Evolutionary conservation across 1,140 invertebrate species (phyloP).

Genomic region (Drosophila kepulauana): DNA sequence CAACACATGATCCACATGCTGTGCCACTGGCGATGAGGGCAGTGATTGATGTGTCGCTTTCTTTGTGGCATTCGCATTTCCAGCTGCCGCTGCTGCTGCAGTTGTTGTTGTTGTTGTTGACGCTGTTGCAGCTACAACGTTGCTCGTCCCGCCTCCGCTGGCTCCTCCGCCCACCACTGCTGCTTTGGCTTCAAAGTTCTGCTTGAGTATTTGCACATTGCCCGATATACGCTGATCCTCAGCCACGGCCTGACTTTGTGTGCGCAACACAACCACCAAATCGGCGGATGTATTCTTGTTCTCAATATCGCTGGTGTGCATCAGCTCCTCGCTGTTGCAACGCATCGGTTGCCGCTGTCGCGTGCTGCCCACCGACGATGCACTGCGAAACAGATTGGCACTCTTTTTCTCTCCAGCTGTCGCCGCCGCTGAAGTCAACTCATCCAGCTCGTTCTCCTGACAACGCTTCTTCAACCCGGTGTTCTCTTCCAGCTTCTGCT

Average conservation of each 20-base stretch:
- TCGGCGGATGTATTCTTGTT: slow-evolving; percentile 74
- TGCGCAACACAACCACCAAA: slow-evolving; percentile 57
- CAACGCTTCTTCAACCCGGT: slow-evolving; percentile 86
- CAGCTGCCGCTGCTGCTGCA: slow-evolving; percentile 4
- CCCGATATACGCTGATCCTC: slow-evolving; percentile 86
- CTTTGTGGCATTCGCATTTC: slow-evolving; percentile 26
- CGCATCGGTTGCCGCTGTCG: slow-evolving; percentile 67
- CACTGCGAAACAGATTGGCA: slow-evolving; percentile 71
- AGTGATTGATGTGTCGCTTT: slow-evolving; percentile 78
- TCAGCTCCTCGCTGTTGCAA: slow-evolving; percentile 83
- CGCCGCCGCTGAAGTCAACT: slow-evolving; percentile 39
- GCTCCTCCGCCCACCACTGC: slow-evolving; percentile 68
- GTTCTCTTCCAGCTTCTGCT: slow-evolving; percentile 90
- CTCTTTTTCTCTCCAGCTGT: slow-evolving; percentile 44
- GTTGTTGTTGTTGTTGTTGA: neutral
- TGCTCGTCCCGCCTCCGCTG: slow-evolving; percentile 34
- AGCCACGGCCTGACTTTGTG: slow-evolving; percentile 34
- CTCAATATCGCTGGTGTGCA: slow-evolving; percentile 82
- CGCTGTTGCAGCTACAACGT: neutral
- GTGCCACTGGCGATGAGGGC: slow-evolving; percentile 83
- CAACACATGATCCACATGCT: slow-evolving; percentile 73
- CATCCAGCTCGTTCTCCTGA: slow-evolving; percentile 72
- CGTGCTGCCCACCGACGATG: slow-evolving; percentile 65
- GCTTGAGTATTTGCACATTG: slow-evolving; percentile 92
- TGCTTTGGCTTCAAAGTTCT: slow-evolving; percentile 93